These are phyloP conservation scores for Drosophila pseudotakahashii DNA, from an alignment of 2,888 invertebrate genomes.

Conservation along the genomic window DNA sequence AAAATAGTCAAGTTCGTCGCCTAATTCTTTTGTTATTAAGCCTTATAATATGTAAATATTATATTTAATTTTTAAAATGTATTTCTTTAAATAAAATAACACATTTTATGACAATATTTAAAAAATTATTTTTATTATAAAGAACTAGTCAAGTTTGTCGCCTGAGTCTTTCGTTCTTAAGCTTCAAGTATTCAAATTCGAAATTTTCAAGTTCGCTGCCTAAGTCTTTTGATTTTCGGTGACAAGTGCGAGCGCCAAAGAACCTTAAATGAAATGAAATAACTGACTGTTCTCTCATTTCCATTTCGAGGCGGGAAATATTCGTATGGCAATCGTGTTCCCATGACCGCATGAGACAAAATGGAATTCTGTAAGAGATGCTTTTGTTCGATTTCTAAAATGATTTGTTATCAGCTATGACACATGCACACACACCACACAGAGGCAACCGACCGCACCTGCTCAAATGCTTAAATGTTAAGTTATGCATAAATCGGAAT, in stretches of 20 bases:
- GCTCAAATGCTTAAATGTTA: constrained; percentile 53
- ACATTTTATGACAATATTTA: no score
- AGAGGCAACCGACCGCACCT: constrained; percentile 27
- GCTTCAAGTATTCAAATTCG: constrained; percentile 2
- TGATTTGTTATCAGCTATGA: constrained; percentile 44
- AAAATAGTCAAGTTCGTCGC: no score
- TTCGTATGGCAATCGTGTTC: constrained; percentile 2
- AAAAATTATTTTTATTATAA: not conserved
- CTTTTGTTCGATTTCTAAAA: constrained; percentile 39
- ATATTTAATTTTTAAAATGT: no score
- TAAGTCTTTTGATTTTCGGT: constrained; percentile 17
- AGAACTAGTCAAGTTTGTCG: constrained; percentile 57
- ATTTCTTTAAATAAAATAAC: no score
- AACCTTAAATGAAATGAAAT: not conserved
- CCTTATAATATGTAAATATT: no score
- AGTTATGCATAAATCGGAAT: constrained; percentile 43
- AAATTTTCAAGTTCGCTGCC: constrained; percentile 8
- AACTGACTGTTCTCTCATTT: constrained; percentile 2
- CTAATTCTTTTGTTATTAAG: no score
- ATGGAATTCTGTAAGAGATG: not conserved
- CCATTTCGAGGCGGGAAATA: constrained; percentile 6
- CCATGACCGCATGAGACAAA: constrained; percentile 1
- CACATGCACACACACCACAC: constrained; percentile 42
- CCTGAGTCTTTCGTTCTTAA: constrained; percentile 74
- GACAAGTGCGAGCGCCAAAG: not conserved